Evolutionary conservation across 2,797 vertebrate species (phyloP).

Genomic region (Falco columbarius): DNA sequence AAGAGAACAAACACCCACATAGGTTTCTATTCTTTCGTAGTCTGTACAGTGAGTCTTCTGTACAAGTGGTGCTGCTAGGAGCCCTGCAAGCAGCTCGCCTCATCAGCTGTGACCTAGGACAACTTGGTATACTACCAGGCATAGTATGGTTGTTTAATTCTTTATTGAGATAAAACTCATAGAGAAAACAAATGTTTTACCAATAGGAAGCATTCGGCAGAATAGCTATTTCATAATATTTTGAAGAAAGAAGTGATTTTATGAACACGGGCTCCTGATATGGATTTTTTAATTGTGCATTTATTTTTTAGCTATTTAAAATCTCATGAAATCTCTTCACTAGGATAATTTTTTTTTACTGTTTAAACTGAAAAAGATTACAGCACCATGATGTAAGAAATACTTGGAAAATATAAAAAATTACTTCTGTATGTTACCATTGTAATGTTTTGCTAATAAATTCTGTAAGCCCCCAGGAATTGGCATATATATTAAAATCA

Average conservation of each 20-base stretch:
- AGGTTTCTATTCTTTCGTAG: not conserved
- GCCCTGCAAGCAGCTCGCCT: not conserved
- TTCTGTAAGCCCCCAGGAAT: not conserved
- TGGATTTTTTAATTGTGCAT: not conserved
- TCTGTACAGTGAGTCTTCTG: conserved; percentile 15
- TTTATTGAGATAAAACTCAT: not conserved
- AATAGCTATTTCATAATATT: not conserved
- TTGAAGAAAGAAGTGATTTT: not conserved
- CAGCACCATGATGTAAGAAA: not conserved
- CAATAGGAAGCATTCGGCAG: not conserved
- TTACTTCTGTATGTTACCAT: not conserved
- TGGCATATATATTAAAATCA: not conserved
- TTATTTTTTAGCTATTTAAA: not conserved
- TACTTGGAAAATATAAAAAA: not conserved
- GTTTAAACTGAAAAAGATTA: conserved; percentile 1
- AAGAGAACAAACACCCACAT: conserved; percentile 55
- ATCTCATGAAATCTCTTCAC: conserved; percentile 1
- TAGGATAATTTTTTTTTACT: not conserved
- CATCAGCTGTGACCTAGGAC: not conserved
- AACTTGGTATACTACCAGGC: not conserved
- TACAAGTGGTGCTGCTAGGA: not conserved
- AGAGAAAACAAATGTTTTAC: not conserved
- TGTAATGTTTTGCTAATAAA: not conserved
- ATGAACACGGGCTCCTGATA: not conserved
- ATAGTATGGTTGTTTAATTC: not conserved